phyloP scores from a whole-genome alignment of 2,888 invertebrate genomes.

The Melitaea athalia region DNA sequence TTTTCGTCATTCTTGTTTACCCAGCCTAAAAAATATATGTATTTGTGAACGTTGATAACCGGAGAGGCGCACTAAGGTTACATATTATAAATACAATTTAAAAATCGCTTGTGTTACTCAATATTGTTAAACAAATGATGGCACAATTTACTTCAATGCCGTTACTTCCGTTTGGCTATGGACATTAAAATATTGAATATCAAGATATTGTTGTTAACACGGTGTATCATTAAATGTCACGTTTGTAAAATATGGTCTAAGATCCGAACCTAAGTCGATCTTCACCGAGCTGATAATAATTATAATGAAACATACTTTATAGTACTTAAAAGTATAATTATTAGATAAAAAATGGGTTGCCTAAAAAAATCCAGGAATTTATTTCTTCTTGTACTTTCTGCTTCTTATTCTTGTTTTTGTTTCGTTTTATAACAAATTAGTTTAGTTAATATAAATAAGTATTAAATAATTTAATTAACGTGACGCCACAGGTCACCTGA shows the following conservation, averaged over 20 bases:
- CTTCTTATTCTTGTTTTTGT: no score
- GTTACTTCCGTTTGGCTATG: slow-evolving; percentile 33
- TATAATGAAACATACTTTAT: no score
- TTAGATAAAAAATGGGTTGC: no score
- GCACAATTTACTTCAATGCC: slow-evolving; percentile 36
- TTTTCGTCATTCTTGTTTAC: slow-evolving; percentile 50
- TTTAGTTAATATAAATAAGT: no score
- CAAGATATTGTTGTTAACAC: neutral
- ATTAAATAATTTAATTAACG: no score
- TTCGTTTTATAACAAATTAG: no score
- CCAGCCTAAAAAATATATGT: slow-evolving; percentile 15
- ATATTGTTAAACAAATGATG: slow-evolving; percentile 33
- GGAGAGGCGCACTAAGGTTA: slow-evolving; percentile 56
- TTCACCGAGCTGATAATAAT: no score
- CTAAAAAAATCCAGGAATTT: no score
- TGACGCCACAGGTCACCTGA: no score
- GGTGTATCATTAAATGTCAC: neutral
- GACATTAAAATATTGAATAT: slow-evolving; percentile 6
- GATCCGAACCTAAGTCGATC: no score
- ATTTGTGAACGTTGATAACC: slow-evolving; percentile 41
- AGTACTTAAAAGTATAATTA: no score
- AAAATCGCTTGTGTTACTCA: slow-evolving; percentile 24
- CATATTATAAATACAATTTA: slow-evolving; percentile 29
- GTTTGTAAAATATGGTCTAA: neutral
- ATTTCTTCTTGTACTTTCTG: no score